Evolutionary conservation across 2,113 vertebrate genomes (phyloP).

Genomic region (Ctenomys sociabilis): DNA sequence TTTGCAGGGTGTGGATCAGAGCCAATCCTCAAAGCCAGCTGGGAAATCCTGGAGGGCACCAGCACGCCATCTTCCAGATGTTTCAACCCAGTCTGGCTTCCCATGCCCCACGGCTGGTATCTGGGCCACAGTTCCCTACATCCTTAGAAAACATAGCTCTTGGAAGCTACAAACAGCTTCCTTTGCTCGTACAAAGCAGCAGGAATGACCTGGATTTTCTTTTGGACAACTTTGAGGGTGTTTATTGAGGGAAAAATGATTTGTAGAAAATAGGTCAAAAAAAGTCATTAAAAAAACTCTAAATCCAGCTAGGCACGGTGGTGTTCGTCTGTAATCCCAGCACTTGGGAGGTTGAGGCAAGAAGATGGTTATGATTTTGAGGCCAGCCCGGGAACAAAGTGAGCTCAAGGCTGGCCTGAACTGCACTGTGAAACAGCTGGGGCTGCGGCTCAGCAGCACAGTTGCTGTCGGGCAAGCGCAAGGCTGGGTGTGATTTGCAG

Average conservation of each 20-base stretch:
- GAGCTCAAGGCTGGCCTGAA: not conserved
- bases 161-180: not conserved
- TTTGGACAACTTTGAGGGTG: not conserved
- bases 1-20: not conserved
- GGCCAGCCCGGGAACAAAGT: not conserved
- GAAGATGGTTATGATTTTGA: not conserved
- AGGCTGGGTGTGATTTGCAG: too few relatives aligned
- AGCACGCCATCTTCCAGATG: not conserved
- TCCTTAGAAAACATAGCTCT: not conserved
- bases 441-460: too few relatives aligned
- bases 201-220: not conserved
- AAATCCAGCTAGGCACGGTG: not conserved
- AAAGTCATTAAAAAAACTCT: not conserved
- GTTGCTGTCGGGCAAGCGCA: too few relatives aligned
- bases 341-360: not conserved
- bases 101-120: not conserved
- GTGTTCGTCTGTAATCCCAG: not conserved
- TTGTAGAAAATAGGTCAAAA: not conserved
- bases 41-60: too few relatives aligned
- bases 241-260: not conserved
- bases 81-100: rapidly evolving
- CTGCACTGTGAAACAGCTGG: not conserved
- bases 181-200: not conserved
- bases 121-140: not conserved
- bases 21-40: not conserved